Base-by-base conservation (phyloP, 1,140 invertebrate genomes). In the Aphelinus certus region DNA sequence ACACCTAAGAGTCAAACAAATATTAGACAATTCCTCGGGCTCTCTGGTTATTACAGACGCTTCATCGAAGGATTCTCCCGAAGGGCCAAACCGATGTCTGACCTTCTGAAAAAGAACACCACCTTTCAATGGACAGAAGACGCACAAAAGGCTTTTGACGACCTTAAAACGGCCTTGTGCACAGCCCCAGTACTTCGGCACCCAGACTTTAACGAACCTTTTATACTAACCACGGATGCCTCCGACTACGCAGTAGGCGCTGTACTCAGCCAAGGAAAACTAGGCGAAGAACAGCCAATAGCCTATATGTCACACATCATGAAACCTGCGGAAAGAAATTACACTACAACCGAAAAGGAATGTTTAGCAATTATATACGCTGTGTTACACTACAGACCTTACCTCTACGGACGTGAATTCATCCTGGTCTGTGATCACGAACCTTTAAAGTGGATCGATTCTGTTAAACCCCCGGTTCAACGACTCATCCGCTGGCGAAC, bases 181-280 rank as follows among this genome's bases (percentile, higher is more conserved):
- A 84, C 83, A 46, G 78, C 86, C 47, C 84, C 84, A 4, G 77
- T 89, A 42, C 76, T 89, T 26, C 73, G 77, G 70, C 84, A 81
- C 61, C 82, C 82, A 1, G 80, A 87, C 69, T 86, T 84, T 66
- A 65, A 67, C 2, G 78, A 82, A 70, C 76, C 77, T 57, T 86
- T 86, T 64, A 78, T 79, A 5, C 67, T 86, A 2, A 83, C 82
- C 0, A 85, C 80, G 0, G 84, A 86, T 65, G 84, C 83, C 1
- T 79, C 77, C 5, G 74, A 78, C 46, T 75, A 26, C 26, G 26
- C 26, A 26, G 26, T 26, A 26, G 26, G 26, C 26, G 26, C 26
- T 26, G 26, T 26, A 26, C 26, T 26, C 26, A 26, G 26, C 26
- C 26, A 26, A 26, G 26, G 26, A 26, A 26, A 26, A 26, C 26